Percentiles rank a stretch among this genome's conserved stretches.
phyloP scores from a whole-genome alignment of 2,888 invertebrate species.

The Laspeyria flexula region DNA sequence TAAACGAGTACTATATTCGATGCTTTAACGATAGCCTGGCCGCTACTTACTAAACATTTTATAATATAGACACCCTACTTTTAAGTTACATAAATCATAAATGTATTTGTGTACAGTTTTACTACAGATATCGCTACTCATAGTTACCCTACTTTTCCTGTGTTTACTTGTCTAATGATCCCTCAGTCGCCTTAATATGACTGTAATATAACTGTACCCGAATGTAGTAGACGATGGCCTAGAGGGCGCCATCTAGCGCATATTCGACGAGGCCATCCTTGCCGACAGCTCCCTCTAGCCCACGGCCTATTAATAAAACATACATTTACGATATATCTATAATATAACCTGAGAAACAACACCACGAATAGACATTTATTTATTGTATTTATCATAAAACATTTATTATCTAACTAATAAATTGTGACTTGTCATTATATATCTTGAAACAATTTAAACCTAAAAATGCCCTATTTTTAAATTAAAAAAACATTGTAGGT shows the following conservation, averaged over 20 bases:
- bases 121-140: slow-evolving; percentile 11
- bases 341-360: neutral
- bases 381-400: slow-evolving; percentile 16
- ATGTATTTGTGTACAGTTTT: slow-evolving; percentile 18
- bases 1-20: neutral
- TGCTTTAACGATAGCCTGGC: neutral
- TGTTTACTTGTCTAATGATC: slow-evolving; percentile 7
- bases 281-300: neutral
- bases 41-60: neutral
- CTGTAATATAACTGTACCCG: neutral
- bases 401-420: slow-evolving; percentile 23
- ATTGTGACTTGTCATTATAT: no score
- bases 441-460: no score
- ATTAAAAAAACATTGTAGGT: no score
- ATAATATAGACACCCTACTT: slow-evolving; percentile 19
- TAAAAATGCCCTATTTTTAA: no score
- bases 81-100: slow-evolving; percentile 10
- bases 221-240: neutral
- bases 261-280: neutral
- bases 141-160: neutral
- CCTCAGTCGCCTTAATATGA: neutral
- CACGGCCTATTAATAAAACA: neutral
- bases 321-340: neutral
- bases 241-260: neutral
- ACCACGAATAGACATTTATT: slow-evolving; percentile 14